phyloP scores from a whole-genome alignment of 2,113 vertebrate species.

The Motacilla alba region DNA sequence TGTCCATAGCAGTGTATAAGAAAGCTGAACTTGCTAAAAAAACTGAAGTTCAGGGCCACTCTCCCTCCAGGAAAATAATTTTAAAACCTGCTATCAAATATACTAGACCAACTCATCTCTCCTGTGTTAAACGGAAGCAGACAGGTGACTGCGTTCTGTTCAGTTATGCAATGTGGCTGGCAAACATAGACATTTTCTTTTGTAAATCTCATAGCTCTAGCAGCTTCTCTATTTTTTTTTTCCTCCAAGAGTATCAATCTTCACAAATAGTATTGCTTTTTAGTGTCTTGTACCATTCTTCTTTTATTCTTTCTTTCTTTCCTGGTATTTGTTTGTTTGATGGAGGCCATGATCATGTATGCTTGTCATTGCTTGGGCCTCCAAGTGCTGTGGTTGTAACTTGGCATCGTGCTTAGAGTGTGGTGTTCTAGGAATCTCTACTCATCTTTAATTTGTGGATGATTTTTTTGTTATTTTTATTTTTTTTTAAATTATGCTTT shows the following conservation, averaged over 20 bases:
- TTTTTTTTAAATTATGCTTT: neutral
- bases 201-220: slow-evolving; percentile 74
- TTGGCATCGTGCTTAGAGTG: slow-evolving; percentile 74
- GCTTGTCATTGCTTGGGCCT: slow-evolving; percentile 76
- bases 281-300: slow-evolving; percentile 65
- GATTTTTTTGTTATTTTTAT: neutral
- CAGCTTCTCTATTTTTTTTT: slow-evolving; percentile 71
- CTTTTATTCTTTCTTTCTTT: slow-evolving; percentile 21
- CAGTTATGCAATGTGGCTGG: slow-evolving; percentile 84
- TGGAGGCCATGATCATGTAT: slow-evolving; percentile 73
- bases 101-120: slow-evolving; percentile 91
- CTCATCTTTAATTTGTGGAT: slow-evolving; percentile 31
- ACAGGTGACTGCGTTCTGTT: slow-evolving; percentile 90
- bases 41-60: slow-evolving; percentile 91
- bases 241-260: slow-evolving; percentile 53
- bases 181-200: slow-evolving; percentile 78
- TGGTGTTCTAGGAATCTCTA: slow-evolving; percentile 69
- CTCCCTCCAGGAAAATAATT: slow-evolving; percentile 92
- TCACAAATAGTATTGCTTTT: slow-evolving; percentile 66
- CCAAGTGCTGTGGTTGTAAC: slow-evolving; percentile 74
- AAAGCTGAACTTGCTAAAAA: slow-evolving; percentile 97
- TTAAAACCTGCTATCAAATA: slow-evolving; percentile 93
- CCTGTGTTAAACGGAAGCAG: slow-evolving; percentile 95
- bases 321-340: slow-evolving; percentile 42
- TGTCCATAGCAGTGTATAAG: slow-evolving; percentile 91